phyloP scores from a whole-genome alignment of 1,140 invertebrate genomes.

The Anoplophora glabripennis region DNA sequence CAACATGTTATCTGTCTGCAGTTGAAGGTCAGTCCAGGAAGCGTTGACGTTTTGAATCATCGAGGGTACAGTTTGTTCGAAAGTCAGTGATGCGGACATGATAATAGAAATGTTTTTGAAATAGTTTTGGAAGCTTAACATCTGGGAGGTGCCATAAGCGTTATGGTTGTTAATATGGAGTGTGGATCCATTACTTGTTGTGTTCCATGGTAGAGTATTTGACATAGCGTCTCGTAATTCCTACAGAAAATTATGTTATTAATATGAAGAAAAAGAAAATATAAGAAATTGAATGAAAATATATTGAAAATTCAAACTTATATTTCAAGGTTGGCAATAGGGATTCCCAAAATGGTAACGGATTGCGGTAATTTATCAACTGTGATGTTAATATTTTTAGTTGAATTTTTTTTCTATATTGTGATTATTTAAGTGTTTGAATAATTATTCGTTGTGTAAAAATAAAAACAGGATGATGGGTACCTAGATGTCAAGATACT shows the following conservation, averaged over 20 bases:
- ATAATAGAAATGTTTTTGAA: constrained; percentile 12
- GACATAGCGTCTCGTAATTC: constrained; percentile 28
- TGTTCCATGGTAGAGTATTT: constrained; percentile 39
- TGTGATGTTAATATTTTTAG: no score
- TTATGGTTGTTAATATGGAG: constrained; percentile 38
- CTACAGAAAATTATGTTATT: constrained; percentile 18
- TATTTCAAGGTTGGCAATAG: no score
- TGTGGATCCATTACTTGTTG: constrained; percentile 2
- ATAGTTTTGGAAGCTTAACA: constrained; percentile 14
- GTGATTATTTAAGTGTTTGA: no score
- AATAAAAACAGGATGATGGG: no score
- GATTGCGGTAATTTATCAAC: no score
- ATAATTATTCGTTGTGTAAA: no score
- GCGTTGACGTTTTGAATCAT: constrained; percentile 33
- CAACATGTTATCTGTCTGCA: constrained; percentile 32
- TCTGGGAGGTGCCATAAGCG: constrained; percentile 29
- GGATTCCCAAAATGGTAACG: no score
- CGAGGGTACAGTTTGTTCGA: constrained; percentile 16
- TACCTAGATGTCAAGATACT: no score
- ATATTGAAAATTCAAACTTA: no score
- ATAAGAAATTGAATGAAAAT: no score
- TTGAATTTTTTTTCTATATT: no score
- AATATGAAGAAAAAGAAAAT: no score
- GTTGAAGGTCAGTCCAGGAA: constrained; percentile 39
- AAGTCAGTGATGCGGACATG: constrained; percentile 28